These are phyloP conservation scores for Delichon dasypus DNA, from an alignment of 2,797 vertebrate genomes.

Conservation along the genomic window DNA sequence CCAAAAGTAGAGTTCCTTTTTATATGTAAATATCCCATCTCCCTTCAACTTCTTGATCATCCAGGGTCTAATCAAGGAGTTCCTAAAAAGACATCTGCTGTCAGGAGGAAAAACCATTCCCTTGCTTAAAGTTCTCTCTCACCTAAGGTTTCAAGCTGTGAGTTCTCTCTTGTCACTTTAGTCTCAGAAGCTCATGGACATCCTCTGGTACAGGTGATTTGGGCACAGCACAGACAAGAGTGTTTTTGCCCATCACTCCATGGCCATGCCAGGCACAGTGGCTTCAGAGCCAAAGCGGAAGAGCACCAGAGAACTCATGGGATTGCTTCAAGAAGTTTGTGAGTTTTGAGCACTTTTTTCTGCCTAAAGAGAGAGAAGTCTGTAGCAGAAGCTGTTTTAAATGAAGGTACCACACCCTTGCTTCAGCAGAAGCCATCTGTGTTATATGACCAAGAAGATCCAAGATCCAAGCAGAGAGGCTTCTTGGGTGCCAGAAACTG, in stretches of 20 bases:
- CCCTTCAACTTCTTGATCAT: conserved; percentile 23
- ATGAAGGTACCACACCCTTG: background rate
- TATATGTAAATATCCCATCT: conserved; percentile 20
- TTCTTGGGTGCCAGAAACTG: background rate
- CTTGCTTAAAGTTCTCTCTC: background rate
- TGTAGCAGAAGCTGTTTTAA: background rate
- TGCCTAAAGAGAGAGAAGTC: background rate
- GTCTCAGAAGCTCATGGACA: background rate
- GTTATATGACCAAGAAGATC: background rate
- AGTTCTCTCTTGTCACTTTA: background rate
- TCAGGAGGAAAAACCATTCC: conserved; percentile 7
- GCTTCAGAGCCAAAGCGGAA: background rate
- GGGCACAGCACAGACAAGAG: background rate
- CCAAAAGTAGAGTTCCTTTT: conserved; percentile 39
- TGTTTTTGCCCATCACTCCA: background rate
- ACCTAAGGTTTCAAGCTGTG: background rate
- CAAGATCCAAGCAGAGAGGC: background rate
- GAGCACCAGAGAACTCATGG: background rate
- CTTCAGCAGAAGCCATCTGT: background rate
- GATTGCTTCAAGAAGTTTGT: background rate
- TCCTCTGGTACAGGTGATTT: background rate
- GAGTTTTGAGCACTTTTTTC: background rate
- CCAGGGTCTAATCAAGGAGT: conserved; percentile 15
- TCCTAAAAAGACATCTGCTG: conserved; percentile 36
- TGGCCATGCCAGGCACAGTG: background rate